Evolutionary conservation across 2,888 invertebrate species (phyloP), one percentile per base, ranked within the genome.

Genomic region (Nephrotoma flavescens): DNA sequence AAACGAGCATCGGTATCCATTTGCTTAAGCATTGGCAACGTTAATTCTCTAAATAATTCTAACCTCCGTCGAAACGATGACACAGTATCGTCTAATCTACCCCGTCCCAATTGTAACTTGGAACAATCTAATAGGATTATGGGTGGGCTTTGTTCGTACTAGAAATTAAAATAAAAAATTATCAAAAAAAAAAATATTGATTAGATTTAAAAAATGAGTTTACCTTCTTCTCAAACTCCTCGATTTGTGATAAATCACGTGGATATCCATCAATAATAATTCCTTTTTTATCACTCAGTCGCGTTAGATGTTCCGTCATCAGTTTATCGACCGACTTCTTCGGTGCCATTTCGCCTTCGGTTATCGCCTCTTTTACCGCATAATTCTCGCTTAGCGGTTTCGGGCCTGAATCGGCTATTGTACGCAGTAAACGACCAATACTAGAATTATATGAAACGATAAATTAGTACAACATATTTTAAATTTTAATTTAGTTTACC

Each of bases 181-280:
- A 85, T 83, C 6, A 41, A 12, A 83, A n/a, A 83, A 41, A 52
- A 86, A 44, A 12, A 42, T 42, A 5, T 15, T 44, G 42, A 41
- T 52, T 45, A 85, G 31, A 31, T 31, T 31, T 31, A 31, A 31
- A 31, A 2, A 31, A 3, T 31, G 31, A 57, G 87, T 90, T 90
- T 89, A 98, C 98, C 94, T 97, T 97, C 87, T 93, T 94, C 92
- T 99, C 97, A 91, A 99, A 99, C 89, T 95, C 94, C 86, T 95
- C 94, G 88, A 97, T 96, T 92, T 99, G 99, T 86, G 95, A 94
- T 90, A 97, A 92, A 89, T 98, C 97, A 87, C 99, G 93, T 0
- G 99, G 99, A 91, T 96, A 99, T 0, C 99, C 99, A 89, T 99
- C 99, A 87, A 99, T 94, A 87, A 99, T 94, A 87, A 98, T 95